phyloP scores from a whole-genome alignment of 2,797 vertebrate genomes.

The Hirundo rustica region DNA sequence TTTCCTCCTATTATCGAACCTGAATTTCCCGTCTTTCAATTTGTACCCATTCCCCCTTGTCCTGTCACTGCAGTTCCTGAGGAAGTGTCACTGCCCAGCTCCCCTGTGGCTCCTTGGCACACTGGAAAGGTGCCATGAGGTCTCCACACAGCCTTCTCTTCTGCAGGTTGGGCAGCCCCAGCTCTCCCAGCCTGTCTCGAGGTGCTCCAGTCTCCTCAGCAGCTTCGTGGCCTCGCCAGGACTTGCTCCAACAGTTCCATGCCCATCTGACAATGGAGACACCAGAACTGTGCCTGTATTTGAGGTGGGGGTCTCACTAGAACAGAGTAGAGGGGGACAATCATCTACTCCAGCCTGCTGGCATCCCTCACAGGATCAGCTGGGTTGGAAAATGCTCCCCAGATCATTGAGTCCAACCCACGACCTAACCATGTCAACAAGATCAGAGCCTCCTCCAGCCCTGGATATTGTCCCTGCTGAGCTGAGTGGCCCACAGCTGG shows the following conservation, averaged over 20 bases:
- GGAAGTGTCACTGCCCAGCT: too few relatives aligned
- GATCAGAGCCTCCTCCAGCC: neutral
- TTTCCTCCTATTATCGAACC: neutral
- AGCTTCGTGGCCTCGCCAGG: neutral
- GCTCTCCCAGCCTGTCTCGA: neutral
- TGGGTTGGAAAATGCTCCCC: neutral
- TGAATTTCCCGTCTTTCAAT: neutral
- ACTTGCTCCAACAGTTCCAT: rapidly evolving
- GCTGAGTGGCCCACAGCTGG: neutral
- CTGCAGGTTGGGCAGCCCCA: neutral
- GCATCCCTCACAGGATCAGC: neutral
- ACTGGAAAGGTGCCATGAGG: neutral
- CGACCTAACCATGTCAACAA: rapidly evolving
- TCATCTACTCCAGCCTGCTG: rapidly evolving
- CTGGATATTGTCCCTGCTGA: neutral
- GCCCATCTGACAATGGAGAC: neutral
- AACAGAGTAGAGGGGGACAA: neutral
- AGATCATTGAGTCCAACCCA: rapidly evolving
- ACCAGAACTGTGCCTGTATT: rapidly evolving
- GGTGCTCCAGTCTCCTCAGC: neutral
- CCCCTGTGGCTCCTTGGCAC: neutral
- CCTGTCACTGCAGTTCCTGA: neutral
- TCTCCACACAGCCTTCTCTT: neutral
- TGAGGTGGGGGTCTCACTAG: neutral
- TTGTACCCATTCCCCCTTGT: neutral